Evolutionary conservation across 2,797 vertebrate genomes (phyloP).

Genomic region (Anabacerthia variegaticeps): DNA sequence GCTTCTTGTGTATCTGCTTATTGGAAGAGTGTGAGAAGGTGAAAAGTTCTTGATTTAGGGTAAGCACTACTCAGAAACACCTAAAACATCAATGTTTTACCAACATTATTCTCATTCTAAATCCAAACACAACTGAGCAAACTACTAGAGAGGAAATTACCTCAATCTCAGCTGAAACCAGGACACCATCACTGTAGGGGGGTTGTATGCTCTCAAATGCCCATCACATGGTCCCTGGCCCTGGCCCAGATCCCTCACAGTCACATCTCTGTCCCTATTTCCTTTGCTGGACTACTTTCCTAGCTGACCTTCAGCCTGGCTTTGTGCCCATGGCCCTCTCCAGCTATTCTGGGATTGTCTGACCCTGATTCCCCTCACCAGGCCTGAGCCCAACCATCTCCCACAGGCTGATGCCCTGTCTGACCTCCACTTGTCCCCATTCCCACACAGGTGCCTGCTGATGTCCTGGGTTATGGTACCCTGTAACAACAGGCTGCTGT

Average conservation of each 20-base stretch:
- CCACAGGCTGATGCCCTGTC: fast-evolving
- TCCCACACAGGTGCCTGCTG: background rate
- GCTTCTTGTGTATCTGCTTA: background rate
- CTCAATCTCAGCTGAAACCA: background rate
- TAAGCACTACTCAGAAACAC: background rate
- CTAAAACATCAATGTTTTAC: fast-evolving
- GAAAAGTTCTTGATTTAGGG: background rate
- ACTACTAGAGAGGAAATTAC: background rate
- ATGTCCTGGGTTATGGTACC: background rate
- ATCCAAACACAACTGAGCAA: background rate
- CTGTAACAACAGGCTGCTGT: background rate
- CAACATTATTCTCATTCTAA: background rate
- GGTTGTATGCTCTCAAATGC: background rate
- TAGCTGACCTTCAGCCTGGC: background rate
- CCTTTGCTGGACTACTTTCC: background rate
- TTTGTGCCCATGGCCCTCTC: background rate
- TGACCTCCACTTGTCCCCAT: background rate
- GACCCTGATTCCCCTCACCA: background rate
- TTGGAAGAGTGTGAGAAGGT: background rate
- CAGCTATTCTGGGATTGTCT: background rate
- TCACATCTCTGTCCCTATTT: background rate
- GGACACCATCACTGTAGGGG: background rate
- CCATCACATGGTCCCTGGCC: background rate
- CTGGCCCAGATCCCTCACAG: background rate
- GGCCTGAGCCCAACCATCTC: background rate